Base-by-base conservation (phyloP, 2,797 vertebrate species). In the Megalops cyprinoides region DNA sequence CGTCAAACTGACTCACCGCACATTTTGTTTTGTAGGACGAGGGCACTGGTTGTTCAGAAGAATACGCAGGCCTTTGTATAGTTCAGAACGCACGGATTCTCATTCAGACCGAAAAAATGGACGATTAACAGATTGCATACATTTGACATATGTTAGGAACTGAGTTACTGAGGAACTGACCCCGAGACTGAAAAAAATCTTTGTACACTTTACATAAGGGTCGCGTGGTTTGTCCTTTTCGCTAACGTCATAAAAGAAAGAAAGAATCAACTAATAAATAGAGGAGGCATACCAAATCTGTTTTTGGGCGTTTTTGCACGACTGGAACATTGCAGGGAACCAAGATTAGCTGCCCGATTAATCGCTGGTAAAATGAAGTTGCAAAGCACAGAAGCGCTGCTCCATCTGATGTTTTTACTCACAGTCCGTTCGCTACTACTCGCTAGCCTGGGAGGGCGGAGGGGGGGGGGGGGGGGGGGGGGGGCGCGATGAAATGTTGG, bases 401-500 rank as follows among this genome's bases (percentile, higher is more conserved):
- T 49, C 44, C 14, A 8, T 69, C 5, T 42, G 15, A 42, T 39
- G 9, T 44, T 80, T 75, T 46, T 31, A 44, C 77, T 78, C n/a
- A 69, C 31, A 46, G 48, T 5, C 23, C 5, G 42, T 65, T 71
- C 56, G 37, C 18, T 90, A 88, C 6, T 8, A 42, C 65, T 84
- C 87, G 83, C 84, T 87, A 88, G 82, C 88, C 89, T 85, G 14
- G 83, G 91, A 34, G 90, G 90, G 87, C 46, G 25, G 14, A 48
- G 89, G 86, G 75, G 84, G 82, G 85, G 84, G 78, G n/a, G n/a
- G n/a, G n/a, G n/a, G n/a, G n/a, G n/a, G n/a, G n/a, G n/a, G n/a
- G n/a, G n/a, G n/a, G n/a, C n/a, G 90, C 86, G 88, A 82, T 90
- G 90, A 91, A 91, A 88, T 88, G 85, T 87, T 83, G 86, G 83